phyloP scores from a whole-genome alignment of 2,888 invertebrate genomes.

The Lasioglossum malachurum region DNA sequence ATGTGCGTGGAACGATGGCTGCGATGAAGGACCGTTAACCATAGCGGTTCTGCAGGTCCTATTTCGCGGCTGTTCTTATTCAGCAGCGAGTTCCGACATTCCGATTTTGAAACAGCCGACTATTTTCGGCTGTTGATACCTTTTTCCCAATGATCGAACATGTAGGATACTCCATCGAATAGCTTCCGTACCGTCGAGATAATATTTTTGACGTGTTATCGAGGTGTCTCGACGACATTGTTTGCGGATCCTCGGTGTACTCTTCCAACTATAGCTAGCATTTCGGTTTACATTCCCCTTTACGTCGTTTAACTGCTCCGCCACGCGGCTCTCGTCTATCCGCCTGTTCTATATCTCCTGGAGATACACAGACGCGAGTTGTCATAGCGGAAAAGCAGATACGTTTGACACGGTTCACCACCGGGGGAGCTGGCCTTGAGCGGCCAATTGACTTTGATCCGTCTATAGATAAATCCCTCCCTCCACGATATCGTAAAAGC shows the following conservation, averaged over 20 bases:
- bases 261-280: neutral
- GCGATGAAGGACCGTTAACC: constrained; percentile 8
- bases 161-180: neutral
- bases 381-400: constrained; percentile 8
- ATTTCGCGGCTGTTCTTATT: neutral
- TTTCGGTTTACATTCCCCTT: neutral
- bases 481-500: neutral
- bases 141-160: neutral
- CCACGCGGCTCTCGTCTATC: neutral
- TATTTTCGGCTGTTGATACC: neutral
- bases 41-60: neutral
- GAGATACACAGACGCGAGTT: neutral
- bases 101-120: neutral
- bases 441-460: constrained; percentile 18
- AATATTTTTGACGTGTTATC: neutral
- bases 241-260: neutral
- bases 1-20: constrained; percentile 11
- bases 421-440: neutral
- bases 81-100: neutral
- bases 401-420: constrained; percentile 1
- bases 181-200: neutral
- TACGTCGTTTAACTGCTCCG: neutral
- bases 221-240: neutral
- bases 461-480: neutral
- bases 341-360: neutral